Conservation (phyloP, 1,140 invertebrate species). For the Aphidius ervi region DNA sequence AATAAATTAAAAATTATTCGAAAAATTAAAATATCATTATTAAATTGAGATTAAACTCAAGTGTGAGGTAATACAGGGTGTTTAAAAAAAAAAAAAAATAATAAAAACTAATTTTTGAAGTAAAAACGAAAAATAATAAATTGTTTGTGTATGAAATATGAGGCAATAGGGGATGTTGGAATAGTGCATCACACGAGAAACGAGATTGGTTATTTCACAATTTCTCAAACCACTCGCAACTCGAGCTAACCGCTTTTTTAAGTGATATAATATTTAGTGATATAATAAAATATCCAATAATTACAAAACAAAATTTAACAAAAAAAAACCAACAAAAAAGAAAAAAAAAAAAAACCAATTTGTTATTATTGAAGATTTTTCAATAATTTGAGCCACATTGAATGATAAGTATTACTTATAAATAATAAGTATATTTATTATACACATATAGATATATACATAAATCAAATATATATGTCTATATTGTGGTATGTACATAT, state of each 20-base stretch:
- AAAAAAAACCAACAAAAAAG: conserved; percentile 27
- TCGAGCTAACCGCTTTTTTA: conserved; percentile 39
- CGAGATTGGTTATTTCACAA: conserved; percentile 21
- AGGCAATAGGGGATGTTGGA: conserved; percentile 25
- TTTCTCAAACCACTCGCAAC: conserved; percentile 34
- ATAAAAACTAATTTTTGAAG: too few relatives aligned
- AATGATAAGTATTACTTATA: conserved; percentile 28
- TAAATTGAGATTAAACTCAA: too few relatives aligned
- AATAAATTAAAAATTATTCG: too few relatives aligned
- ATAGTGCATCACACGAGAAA: conserved; percentile 22
- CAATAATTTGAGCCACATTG: conserved; percentile 32
- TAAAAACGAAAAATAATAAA: too few relatives aligned
- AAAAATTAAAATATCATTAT: too few relatives aligned
- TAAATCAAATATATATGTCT: conserved; percentile 28
- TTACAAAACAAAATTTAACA: conserved; percentile 4
- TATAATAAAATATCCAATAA: conserved; percentile 12
- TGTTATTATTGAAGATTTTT: conserved; percentile 31
- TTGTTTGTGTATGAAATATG: neutral
- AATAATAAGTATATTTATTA: conserved; percentile 27
- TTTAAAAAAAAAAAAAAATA: neutral
- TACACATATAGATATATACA: conserved; percentile 31
- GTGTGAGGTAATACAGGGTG: too few relatives aligned
- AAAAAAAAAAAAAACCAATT: conserved; percentile 25
- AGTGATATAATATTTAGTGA: conserved; percentile 41
- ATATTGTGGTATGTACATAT: conserved; percentile 21